phyloP scores from a whole-genome alignment of 2,888 invertebrate genomes.

The Drosophila meridiana region DNA sequence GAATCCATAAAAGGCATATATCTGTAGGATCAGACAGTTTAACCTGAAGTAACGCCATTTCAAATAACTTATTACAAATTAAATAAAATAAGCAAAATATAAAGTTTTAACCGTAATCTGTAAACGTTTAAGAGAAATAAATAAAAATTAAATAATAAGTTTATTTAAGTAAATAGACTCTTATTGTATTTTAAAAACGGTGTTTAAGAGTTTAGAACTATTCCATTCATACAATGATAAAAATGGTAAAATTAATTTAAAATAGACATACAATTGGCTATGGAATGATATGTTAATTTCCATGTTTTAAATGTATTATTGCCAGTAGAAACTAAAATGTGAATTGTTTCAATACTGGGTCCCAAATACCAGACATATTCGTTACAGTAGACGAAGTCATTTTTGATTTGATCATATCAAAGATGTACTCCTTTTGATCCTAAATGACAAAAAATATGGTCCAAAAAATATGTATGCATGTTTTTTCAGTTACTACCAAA shows the following conservation, averaged over 20 bases:
- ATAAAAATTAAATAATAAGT: not conserved
- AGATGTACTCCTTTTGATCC: not conserved
- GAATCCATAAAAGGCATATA: not conserved
- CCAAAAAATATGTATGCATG: not conserved
- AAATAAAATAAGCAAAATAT: not conserved
- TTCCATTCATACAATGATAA: too few relatives aligned
- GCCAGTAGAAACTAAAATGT: not conserved
- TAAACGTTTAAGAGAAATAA: not conserved
- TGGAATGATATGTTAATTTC: not conserved
- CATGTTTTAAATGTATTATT: too few relatives aligned
- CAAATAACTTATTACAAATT: not conserved
- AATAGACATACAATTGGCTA: not conserved
- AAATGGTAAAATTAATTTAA: not conserved
- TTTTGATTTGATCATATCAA: not conserved
- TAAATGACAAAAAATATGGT: not conserved
- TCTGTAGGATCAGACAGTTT: not conserved
- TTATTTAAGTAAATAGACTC: not conserved
- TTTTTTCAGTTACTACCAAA: not conserved
- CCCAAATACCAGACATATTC: not conserved
- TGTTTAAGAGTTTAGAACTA: too few relatives aligned
- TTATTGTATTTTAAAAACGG: too few relatives aligned
- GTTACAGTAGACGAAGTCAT: not conserved
- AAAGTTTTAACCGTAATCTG: not conserved
- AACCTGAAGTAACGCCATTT: not conserved
- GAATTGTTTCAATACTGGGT: not conserved